These are phyloP conservation scores for Enteromius viviparus DNA, from an alignment of 2,797 vertebrate species.

Conservation along the genomic window DNA sequence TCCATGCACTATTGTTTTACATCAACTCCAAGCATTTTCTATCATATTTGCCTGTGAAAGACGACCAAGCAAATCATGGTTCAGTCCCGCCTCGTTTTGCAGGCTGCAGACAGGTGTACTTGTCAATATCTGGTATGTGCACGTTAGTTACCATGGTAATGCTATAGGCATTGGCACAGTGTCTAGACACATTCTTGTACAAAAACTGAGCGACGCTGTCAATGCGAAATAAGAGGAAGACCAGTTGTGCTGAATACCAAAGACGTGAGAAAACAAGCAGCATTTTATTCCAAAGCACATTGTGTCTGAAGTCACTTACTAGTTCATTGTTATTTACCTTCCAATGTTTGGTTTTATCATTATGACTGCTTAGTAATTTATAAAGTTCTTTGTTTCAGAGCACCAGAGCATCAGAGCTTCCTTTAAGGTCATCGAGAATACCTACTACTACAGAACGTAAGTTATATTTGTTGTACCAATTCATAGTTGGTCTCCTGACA, in stretches of 20 bases:
- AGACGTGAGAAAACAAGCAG: not conserved
- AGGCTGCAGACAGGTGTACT: no score
- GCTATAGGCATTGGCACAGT: not conserved
- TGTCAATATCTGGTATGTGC: not conserved
- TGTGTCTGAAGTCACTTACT: not conserved
- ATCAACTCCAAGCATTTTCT: no score
- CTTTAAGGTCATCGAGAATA: constrained; percentile 85
- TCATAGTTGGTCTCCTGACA: not conserved
- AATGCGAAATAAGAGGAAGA: not conserved
- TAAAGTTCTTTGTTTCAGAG: constrained; percentile 71
- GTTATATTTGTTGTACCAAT: constrained; percentile 50
- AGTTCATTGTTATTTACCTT: not conserved
- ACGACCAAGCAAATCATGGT: no score
- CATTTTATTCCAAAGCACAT: not conserved
- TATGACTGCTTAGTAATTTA: not conserved
- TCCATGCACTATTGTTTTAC: no score
- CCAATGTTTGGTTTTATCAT: no score
- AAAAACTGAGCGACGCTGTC: not conserved
- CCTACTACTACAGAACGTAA: constrained; percentile 84
- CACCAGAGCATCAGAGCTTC: constrained; percentile 71
- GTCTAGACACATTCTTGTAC: not conserved
- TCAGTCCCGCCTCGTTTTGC: no score
- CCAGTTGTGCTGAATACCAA: not conserved
- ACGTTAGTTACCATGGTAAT: not conserved
- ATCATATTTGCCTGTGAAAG: no score